Base-by-base conservation (phyloP, 2,797 vertebrate genomes). In the Eremophila alpestris region DNA sequence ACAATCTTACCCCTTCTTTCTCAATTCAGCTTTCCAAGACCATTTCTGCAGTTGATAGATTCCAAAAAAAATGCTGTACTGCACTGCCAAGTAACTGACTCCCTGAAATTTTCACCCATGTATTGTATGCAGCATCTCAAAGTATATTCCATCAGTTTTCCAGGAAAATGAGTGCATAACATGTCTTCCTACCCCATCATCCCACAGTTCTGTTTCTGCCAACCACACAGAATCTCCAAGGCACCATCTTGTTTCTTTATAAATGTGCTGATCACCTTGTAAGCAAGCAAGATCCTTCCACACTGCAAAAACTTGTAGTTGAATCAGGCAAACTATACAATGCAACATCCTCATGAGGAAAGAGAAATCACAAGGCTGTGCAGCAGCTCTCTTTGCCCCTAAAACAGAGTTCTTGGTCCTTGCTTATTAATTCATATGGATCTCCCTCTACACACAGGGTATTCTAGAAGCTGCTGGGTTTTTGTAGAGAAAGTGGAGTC, bases 381-480 rank as follows among this genome's bases (percentile, higher is more conserved):
- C 24, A 59, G 48, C 27, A 74, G 27, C 16, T 81, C 43, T 41
- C 19, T 11, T 40, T 65, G 40, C 8, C 10, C 4, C 36, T 59
- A 36, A 62, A 13, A 56, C 18, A 62, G 15, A 59, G 34, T 27
- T 52, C 32, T 79, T n/a, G 12, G n/a, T 67, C n/a, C 60, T 77
- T 30, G 40, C 6, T 41, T 64, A 49, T 46, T 67, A 26, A 49
- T 46, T 63, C 20, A 27, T 26, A n/a, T 9, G 6, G 16, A 29
- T 63, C 46, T 59, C 45, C 45, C 65, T 41, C 70, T 43, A 10
- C 7, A 11, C 0, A 0, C 1, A 3, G 30, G 4, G 13, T 69
- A 45, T 38, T 74, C 46, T 1, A 58, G 46, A 83, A 73, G 22
- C 13, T 8, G 7, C 32, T 59, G 27, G 8, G 19, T 49, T 79